Percentiles rank a stretch among this genome's conserved stretches.
These are phyloP conservation scores for Pao palembangensis DNA, from an alignment of 2,113 vertebrate genomes.

Conservation along the genomic window DNA sequence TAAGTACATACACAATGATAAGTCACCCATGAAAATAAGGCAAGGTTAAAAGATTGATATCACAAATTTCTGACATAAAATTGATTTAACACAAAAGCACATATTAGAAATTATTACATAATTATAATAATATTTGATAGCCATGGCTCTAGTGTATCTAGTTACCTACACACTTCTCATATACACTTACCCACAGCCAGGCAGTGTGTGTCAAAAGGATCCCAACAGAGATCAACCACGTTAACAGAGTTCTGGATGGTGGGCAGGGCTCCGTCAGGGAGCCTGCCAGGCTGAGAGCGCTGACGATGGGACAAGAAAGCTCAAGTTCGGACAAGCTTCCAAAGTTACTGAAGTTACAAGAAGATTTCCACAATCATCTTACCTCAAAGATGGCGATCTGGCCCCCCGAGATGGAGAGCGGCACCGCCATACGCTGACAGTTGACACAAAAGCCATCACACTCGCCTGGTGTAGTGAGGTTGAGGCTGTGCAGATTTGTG, in stretches of 20 bases:
- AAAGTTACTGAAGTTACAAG: not conserved
- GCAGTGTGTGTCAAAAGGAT: slow-evolving; percentile 81
- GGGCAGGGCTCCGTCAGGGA: slow-evolving; percentile 78
- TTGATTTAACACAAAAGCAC: too few relatives aligned
- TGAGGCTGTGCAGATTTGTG: slow-evolving; percentile 89
- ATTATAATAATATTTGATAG: too few relatives aligned
- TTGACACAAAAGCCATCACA: slow-evolving; percentile 90
- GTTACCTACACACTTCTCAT: too few relatives aligned
- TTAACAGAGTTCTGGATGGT: slow-evolving; percentile 87
- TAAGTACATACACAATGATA: not conserved
- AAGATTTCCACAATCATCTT: not conserved
- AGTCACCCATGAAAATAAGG: not conserved
- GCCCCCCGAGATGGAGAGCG: slow-evolving; percentile 84
- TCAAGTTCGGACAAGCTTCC: not conserved
- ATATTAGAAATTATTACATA: too few relatives aligned
- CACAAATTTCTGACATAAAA: not conserved
- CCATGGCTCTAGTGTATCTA: not conserved
- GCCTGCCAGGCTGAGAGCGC: slow-evolving; percentile 84
- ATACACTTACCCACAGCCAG: slow-evolving; percentile 84
- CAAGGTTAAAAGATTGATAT: not conserved
- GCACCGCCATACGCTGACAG: slow-evolving; percentile 78
- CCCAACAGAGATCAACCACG: slow-evolving; percentile 87
- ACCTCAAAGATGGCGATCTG: slow-evolving; percentile 93
- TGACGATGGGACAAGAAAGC: slow-evolving; percentile 48
- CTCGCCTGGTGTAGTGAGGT: slow-evolving; percentile 92